Evolutionary conservation across 2,113 vertebrate genomes (phyloP), one percentile per base, ranked within the genome.

Genomic region (Pica pica): DNA sequence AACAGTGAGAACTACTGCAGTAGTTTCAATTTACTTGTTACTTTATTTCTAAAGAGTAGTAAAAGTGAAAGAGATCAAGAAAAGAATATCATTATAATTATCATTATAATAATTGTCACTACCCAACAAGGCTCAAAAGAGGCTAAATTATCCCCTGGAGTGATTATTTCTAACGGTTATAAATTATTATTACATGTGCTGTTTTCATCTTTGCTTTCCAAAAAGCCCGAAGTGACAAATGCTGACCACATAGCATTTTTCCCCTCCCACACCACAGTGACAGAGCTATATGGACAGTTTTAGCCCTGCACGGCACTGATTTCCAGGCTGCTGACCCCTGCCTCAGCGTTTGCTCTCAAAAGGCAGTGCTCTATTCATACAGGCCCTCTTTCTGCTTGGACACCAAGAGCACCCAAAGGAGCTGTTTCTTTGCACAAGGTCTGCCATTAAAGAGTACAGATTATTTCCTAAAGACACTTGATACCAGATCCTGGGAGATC

Each of bases 341-440:
- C 27, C 42, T 31, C 52, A 8, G 16, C 19, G 14, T 11, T 59
- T 41, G 60, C 33, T 70, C n/a, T 39, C n/a, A 6, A 46, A 59
- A 44, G 3, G 9, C 24, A 55, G 28, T 0, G 0, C 57, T 26
- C 19, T 5, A 5, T 23, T 56, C 64, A 60, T n/a, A 52, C 4
- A 2, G 8, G 16, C 10, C 35, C 18, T 24, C 35, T 42, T 68
- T 30, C 65, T 61, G 16, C 41, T 23, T 10, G 9, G 7, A 14
- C 13, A 27, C 49, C 35, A 59, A 9, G 13, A 46, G 8, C 64
- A 77, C 55, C 10, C 7, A 24, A 7, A 12, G 13, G 18, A 42
- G 68, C 27, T 53, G 8, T 7, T 37, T 57, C 28, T 50, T 37
- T 65, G 35, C 50, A 41, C 59, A 41, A 39, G 17, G 44, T 39